Conservation (phyloP, 2,113 vertebrate genomes). For the Lamprologus lemairii region DNA sequence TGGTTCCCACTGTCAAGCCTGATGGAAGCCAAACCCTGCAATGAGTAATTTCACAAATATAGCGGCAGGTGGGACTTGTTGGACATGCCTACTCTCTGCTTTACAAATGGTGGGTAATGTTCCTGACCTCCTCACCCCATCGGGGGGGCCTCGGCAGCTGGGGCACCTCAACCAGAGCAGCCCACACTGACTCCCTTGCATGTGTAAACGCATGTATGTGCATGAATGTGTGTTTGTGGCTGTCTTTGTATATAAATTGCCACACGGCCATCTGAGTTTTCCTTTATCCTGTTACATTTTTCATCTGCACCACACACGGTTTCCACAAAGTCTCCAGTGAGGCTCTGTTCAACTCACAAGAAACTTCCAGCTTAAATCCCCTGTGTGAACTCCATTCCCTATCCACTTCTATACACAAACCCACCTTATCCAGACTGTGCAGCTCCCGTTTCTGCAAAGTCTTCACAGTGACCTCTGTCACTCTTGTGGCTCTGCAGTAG, state of each 20-base stretch:
- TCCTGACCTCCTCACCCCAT: constrained; percentile 62
- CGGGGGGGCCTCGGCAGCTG: constrained; percentile 61
- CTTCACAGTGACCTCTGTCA: background rate
- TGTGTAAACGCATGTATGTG: background rate
- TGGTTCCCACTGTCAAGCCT: constrained; percentile 41
- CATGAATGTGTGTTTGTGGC: constrained; percentile 13
- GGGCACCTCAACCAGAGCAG: constrained; percentile 46
- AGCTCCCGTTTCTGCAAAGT: background rate
- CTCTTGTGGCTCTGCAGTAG: background rate
- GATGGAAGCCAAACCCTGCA: constrained; percentile 57
- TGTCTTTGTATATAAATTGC: constrained; percentile 27
- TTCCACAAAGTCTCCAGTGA: background rate
- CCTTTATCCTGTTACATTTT: constrained; percentile 12
- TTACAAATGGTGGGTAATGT: constrained; percentile 67
- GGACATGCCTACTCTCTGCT: constrained; percentile 63
- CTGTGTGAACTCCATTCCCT: background rate
- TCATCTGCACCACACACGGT: constrained; percentile 26
- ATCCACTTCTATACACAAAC: background rate
- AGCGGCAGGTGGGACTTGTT: constrained; percentile 67
- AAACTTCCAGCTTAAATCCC: background rate
- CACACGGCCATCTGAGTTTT: constrained; percentile 29
- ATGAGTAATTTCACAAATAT: constrained; percentile 63
- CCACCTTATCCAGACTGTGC: background rate
- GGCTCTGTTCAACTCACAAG: background rate
- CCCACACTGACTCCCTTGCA: constrained; percentile 31